These are phyloP conservation scores for Drosophila acutilabella DNA, from an alignment of 2,888 invertebrate genomes.

Conservation along the genomic window DNA sequence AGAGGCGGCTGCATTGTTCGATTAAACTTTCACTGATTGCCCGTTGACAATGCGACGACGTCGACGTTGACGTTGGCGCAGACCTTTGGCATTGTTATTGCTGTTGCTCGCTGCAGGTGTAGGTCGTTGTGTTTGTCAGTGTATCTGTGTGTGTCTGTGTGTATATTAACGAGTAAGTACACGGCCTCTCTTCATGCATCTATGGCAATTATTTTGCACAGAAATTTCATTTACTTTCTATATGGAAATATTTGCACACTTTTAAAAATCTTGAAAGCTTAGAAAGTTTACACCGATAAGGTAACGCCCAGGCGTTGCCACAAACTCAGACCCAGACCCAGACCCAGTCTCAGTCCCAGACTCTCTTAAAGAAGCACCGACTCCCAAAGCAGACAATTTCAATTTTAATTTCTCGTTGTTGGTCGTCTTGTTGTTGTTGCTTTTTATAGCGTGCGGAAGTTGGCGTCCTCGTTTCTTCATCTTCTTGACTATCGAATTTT, in stretches of 20 bases:
- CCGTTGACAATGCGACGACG: constrained; percentile 69
- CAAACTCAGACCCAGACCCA: constrained; percentile 10
- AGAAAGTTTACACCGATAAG: constrained; percentile 55
- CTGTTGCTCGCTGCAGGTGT: constrained; percentile 41
- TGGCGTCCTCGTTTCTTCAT: constrained; percentile 46
- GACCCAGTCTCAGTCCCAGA: background rate
- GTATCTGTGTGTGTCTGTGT: constrained; percentile 14
- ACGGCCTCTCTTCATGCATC: constrained; percentile 47
- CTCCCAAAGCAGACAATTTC: constrained; percentile 28
- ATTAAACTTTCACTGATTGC: constrained; percentile 78
- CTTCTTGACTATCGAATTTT: background rate
- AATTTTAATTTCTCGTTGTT: constrained; percentile 36
- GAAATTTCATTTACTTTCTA: constrained; percentile 60
- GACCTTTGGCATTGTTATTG: constrained; percentile 55
- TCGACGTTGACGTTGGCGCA: constrained; percentile 25
- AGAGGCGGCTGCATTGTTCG: constrained; percentile 69
- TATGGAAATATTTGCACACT: constrained; percentile 63
- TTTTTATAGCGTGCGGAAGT: constrained; percentile 52
- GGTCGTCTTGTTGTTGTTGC: constrained; percentile 10
- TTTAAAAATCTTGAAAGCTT: constrained; percentile 56
- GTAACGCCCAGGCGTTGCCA: constrained; percentile 42
- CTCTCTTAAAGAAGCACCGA: constrained; percentile 28
- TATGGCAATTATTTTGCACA: constrained; percentile 56
- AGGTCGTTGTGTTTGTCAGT: constrained; percentile 9
- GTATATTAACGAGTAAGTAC: constrained; percentile 58